Evolutionary conservation across 2,797 vertebrate genomes (phyloP).

Genomic region (Phoebastria nigripes): DNA sequence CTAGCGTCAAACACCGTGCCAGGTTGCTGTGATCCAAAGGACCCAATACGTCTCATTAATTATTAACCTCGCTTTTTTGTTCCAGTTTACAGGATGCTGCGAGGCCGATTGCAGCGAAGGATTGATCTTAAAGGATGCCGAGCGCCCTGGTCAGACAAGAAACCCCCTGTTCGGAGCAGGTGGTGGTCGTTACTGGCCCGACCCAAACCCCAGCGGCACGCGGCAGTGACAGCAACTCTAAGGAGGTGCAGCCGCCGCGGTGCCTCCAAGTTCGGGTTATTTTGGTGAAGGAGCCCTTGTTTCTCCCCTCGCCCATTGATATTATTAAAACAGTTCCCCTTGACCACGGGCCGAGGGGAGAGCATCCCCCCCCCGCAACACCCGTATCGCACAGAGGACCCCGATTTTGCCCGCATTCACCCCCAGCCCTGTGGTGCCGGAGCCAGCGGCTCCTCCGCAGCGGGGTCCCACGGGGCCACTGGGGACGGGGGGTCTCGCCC

Average conservation of each 20-base stretch:
- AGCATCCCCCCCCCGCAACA: accelerated
- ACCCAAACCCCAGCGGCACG: neutral
- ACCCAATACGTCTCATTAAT: neutral
- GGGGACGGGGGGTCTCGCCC: neutral
- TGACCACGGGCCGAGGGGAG: neutral
- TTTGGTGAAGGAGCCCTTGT: neutral
- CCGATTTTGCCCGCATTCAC: neutral
- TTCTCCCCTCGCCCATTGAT: neutral
- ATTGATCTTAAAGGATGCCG: neutral
- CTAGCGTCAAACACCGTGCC: neutral
- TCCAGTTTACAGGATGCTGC: neutral
- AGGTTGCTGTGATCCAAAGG: neutral
- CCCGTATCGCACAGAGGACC: accelerated
- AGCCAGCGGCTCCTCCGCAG: neutral
- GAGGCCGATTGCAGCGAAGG: neutral
- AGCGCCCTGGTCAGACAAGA: neutral
- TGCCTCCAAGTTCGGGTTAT: neutral
- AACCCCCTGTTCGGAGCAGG: too few relatives aligned
- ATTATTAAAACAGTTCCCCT: neutral
- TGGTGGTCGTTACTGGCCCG: accelerated
- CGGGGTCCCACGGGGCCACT: neutral
- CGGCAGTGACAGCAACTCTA: accelerated
- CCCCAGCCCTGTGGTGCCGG: neutral
- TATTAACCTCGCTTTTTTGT: neutral
- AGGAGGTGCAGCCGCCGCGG: neutral